Conservation (phyloP, 2,888 invertebrate genomes). For the Chrysina gloriosa region DNA sequence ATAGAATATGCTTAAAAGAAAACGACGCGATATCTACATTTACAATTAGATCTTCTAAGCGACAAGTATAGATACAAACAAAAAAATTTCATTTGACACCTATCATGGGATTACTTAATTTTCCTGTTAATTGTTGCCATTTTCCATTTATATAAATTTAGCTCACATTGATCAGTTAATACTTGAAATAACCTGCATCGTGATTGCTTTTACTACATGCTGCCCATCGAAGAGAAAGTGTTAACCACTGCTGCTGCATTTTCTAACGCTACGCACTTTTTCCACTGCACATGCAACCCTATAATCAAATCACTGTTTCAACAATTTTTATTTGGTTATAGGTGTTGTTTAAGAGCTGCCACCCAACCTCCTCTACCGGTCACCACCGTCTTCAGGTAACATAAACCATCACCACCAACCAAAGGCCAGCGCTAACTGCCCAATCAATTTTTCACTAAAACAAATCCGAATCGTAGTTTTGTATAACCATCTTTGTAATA, state of each 20-base stretch:
- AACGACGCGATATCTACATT: no score
- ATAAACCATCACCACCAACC: constrained; percentile 39
- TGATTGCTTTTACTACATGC: constrained; percentile 5
- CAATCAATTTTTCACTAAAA: constrained; percentile 34
- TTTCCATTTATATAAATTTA: not conserved
- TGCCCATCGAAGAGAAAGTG: not conserved
- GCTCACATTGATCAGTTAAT: not conserved
- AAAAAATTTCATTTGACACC: no score
- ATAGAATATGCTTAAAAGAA: no score
- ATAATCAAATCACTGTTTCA: constrained; percentile 45
- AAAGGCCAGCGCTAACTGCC: constrained; percentile 37
- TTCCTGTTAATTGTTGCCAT: no score
- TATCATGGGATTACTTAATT: no score
- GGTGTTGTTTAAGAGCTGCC: constrained; percentile 63
- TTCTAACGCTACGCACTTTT: constrained; percentile 59
- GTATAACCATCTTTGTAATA: constrained; percentile 11
- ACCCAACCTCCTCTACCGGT: constrained; percentile 50
- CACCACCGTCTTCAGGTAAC: constrained; percentile 47
- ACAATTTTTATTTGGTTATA: constrained; percentile 59
- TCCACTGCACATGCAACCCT: constrained; percentile 43
- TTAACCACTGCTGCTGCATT: constrained; percentile 56
- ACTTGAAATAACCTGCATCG: not conserved
- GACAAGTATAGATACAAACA: no score
- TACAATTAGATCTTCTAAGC: no score
- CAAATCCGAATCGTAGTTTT: constrained; percentile 26